Evolutionary conservation across 2,888 invertebrate species (phyloP).

Genomic region (Ecliptopera silaceata): DNA sequence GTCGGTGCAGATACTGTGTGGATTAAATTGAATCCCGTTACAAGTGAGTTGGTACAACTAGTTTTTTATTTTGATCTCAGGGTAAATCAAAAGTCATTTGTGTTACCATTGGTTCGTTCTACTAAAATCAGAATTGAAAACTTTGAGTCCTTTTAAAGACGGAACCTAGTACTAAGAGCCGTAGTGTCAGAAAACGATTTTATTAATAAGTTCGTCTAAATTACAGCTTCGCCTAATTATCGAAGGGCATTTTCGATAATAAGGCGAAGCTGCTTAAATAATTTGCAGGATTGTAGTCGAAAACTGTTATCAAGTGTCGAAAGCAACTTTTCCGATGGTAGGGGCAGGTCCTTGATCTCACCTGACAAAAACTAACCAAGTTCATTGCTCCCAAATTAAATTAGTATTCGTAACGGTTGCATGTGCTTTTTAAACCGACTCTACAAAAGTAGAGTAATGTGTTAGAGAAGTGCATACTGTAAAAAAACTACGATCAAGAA

Average conservation of each 20-base stretch:
- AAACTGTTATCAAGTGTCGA: not conserved
- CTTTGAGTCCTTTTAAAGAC: no score
- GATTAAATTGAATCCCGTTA: not conserved
- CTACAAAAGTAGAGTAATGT: no score
- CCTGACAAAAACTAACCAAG: not conserved
- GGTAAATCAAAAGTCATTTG: not conserved
- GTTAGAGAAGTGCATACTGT: no score
- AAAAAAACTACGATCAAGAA: no score
- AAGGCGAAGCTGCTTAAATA: not conserved
- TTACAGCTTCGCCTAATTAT: no score
- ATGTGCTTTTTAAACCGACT: no score
- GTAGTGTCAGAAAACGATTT: no score
- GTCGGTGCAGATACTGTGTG: slow-evolving; percentile 9
- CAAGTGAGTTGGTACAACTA: not conserved
- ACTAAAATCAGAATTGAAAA: no score
- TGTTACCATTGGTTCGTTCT: slow-evolving; percentile 9
- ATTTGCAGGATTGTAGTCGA: not conserved
- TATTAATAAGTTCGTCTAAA: no score
- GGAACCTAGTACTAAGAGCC: no score
- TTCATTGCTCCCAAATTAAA: not conserved
- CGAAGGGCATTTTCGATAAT: no score
- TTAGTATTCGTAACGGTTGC: not conserved
- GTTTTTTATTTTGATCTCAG: slow-evolving; percentile 1
- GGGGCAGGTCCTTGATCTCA: not conserved
- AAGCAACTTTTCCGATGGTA: not conserved